phyloP scores from a whole-genome alignment of 2,888 invertebrate genomes.

The Catocala nupta region DNA sequence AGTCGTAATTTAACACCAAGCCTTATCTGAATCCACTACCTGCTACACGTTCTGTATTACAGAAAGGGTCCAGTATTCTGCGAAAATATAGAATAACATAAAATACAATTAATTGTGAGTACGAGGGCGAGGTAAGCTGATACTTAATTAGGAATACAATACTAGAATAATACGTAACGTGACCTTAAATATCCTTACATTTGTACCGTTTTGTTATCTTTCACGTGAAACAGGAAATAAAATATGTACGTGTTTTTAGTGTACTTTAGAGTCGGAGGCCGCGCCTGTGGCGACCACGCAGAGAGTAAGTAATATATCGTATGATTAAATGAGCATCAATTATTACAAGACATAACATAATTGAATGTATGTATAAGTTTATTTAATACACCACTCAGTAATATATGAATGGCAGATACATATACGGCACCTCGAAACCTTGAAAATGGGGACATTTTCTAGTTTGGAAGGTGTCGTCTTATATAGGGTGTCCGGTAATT shows the following conservation, averaged over 20 bases:
- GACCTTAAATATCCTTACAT: conserved; percentile 1
- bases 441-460: too few relatives aligned
- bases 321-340: too few relatives aligned
- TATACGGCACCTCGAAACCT: too few relatives aligned
- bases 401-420: too few relatives aligned
- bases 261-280: too few relatives aligned
- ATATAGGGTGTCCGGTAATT: too few relatives aligned
- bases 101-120: conserved; percentile 6
- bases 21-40: not conserved
- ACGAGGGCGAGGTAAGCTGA: conserved; percentile 9
- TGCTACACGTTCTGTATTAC: not conserved
- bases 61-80: not conserved
- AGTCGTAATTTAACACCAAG: conserved; percentile 2
- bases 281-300: too few relatives aligned
- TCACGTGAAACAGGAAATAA: not conserved
- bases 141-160: conserved; percentile 13
- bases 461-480: too few relatives aligned
- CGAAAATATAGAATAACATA: conserved; percentile 9
- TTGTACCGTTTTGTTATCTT: not conserved
- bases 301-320: too few relatives aligned
- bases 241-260: not conserved
- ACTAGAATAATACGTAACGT: conserved; percentile 3
- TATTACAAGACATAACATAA: too few relatives aligned
- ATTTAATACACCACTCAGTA: too few relatives aligned
- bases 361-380: too few relatives aligned